Evolutionary conservation across 2,113 vertebrate species (phyloP), one percentile per base, ranked within the genome.

Genomic region (Campylorhamphus procurvoides): DNA sequence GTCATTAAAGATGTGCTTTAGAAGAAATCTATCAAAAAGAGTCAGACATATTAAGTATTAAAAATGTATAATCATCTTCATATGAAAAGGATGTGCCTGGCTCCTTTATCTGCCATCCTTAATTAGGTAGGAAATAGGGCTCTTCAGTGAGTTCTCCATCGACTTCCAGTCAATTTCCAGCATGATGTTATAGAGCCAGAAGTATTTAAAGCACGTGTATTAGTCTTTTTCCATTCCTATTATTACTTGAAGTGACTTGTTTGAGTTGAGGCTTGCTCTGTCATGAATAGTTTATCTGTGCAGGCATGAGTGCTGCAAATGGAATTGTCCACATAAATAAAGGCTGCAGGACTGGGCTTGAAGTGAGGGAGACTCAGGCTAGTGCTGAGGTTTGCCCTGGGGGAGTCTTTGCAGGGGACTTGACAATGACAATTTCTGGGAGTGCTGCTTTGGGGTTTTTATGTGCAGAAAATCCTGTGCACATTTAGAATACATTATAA

Each of bases 241-340:
- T 90, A 47, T 81, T 92, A n/a, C 84, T 91, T 94, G 62, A 76
- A 87, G 60, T 59, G 74, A 82, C 77, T 81, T 89, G 86, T 72
- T 93, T 87, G 75, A 71, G 68, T 71, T 47, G 18, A 71, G 64
- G 47, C 93, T 44, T 95, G 86, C 68, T 87, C 86, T 74, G 64
- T 73, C 80, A 87, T 68, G 69, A 91, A 64, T 42, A 79, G 66
- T 94, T 94, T 89, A 89, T 74, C 83, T 91, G 56, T 84, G 60
- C 69, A 84, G 87, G 82, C 73, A 56, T 76, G 86, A 96, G 47
- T 68, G 84, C 58, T 84, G 80, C 87, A 73, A 46, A 92, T 84
- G 86, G 94, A 93, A 94, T 94, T 92, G 87, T 78, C 77, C 87
- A 87, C 44, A 56, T 84, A 94, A 90, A 92, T 91, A 90, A 91